A percentile compares a stretch with the other conserved stretches of the same genome.
Evolutionary conservation across 2,113 vertebrate genomes (phyloP).

Genomic region (Rhynchomys soricoides): DNA sequence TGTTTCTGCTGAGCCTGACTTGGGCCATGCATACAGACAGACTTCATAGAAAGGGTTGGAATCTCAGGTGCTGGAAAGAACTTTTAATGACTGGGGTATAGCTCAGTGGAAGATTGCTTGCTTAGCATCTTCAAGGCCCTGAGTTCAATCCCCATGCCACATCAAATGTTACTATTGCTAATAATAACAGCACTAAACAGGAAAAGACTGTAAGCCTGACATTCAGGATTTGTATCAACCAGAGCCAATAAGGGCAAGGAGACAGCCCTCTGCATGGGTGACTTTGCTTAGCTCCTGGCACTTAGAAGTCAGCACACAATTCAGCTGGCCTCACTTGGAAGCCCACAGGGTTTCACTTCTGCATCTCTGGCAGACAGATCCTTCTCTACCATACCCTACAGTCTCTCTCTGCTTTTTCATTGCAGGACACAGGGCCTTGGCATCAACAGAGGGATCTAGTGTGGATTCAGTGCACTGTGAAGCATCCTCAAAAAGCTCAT

Average conservation of each 20-base stretch:
- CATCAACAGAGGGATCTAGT: neutral
- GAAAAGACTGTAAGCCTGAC: neutral
- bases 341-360: neutral
- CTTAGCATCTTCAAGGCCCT: neutral
- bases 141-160: neutral
- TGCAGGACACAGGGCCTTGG: neutral
- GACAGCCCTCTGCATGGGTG: neutral
- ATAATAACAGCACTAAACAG: neutral
- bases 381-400: neutral
- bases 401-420: neutral
- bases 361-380: neutral
- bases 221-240: neutral
- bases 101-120: neutral
- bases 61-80: neutral
- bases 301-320: neutral
- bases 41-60: neutral
- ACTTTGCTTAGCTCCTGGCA: neutral
- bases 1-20: neutral
- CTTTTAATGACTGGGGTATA: neutral
- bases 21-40: neutral
- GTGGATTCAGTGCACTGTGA: neutral
- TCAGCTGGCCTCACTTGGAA: neutral
- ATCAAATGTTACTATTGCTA: neutral
- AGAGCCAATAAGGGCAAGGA: neutral
- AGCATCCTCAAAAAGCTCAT: neutral